Conservation (phyloP, 2,888 invertebrate species). For the Chrysolina oricalcia region DNA sequence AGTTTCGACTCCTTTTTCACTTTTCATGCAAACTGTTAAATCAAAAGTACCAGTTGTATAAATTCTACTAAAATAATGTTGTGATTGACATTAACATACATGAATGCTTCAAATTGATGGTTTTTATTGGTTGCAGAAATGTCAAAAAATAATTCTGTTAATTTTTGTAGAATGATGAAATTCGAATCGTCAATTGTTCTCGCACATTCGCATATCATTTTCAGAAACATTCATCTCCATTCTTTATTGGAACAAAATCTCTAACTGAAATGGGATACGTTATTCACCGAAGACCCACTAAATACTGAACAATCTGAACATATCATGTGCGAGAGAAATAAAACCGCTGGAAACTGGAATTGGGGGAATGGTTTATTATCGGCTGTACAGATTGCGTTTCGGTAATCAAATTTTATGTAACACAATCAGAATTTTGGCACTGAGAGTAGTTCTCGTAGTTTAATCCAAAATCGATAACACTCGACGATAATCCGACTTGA, state of each 20-base stretch:
- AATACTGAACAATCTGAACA: neutral
- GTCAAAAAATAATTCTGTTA: too few species aligned
- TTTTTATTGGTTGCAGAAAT: too few species aligned
- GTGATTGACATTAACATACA: too few species aligned
- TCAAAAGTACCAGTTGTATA: too few species aligned
- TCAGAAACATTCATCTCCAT: too few species aligned
- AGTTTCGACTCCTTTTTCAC: too few species aligned
- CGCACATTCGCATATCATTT: too few species aligned
- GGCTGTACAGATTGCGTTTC: constrained; percentile 19
- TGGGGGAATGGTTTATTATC: constrained; percentile 19
- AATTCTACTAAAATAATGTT: too few species aligned
- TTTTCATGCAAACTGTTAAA: too few species aligned
- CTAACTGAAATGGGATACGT: neutral
- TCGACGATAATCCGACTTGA: neutral
- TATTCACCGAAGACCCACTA: neutral
- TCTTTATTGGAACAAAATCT: neutral
- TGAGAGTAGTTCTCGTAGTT: neutral
- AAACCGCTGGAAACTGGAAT: constrained; percentile 12
- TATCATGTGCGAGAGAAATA: constrained; percentile 11
- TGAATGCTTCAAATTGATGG: too few species aligned
- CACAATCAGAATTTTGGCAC: neutral
- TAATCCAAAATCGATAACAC: neutral
- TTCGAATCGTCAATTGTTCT: too few species aligned
- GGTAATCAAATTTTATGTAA: constrained; percentile 19
- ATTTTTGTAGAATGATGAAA: too few species aligned